Percentiles rank a stretch among this genome's conserved stretches.
These are phyloP conservation scores for Xanthia togata DNA, from an alignment of 2,888 invertebrate species.

Conservation along the genomic window DNA sequence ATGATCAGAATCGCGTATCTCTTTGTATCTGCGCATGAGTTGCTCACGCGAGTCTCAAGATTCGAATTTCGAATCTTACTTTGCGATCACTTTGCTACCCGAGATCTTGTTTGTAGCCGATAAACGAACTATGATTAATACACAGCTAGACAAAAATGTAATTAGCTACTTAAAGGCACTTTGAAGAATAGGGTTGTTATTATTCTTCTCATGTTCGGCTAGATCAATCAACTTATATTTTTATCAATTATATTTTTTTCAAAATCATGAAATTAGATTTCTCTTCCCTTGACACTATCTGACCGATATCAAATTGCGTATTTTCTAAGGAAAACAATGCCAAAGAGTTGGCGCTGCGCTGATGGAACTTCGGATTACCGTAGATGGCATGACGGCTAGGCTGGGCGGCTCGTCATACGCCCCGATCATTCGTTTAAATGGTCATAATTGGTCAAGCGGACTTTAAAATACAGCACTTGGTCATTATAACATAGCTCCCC, in stretches of 20 bases:
- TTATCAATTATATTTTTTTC: conserved; percentile 58
- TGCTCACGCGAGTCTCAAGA: conserved; percentile 77
- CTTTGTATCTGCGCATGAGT: conserved; percentile 78
- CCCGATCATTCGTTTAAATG: conserved; percentile 84
- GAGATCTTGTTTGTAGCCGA: conserved; percentile 73
- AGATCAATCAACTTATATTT: conserved; percentile 3
- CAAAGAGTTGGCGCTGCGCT: conserved; percentile 80
- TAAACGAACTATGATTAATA: conserved; percentile 79
- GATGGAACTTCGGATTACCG: conserved; percentile 85
- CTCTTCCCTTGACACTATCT: conserved; percentile 63
- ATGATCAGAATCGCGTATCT: conserved; percentile 84
- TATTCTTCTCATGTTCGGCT: conserved; percentile 16
- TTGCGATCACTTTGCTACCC: conserved; percentile 75
- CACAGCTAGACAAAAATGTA: conserved; percentile 66
- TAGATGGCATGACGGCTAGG: conserved; percentile 83
- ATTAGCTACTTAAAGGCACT: conserved; percentile 46
- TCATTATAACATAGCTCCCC: conserved; percentile 80
- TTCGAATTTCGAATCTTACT: conserved; percentile 76
- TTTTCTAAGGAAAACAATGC: conserved; percentile 83
- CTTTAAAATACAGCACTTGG: conserved; percentile 80
- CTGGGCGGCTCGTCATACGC: conserved; percentile 82
- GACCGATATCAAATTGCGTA: conserved; percentile 76
- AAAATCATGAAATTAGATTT: conserved; percentile 53
- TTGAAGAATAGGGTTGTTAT: background rate
- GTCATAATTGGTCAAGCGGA: conserved; percentile 85